Percentiles rank a stretch among this genome's conserved stretches.
Evolutionary conservation across 1,140 invertebrate species (phyloP).

Genomic region (Rhyzopertha dominica): DNA sequence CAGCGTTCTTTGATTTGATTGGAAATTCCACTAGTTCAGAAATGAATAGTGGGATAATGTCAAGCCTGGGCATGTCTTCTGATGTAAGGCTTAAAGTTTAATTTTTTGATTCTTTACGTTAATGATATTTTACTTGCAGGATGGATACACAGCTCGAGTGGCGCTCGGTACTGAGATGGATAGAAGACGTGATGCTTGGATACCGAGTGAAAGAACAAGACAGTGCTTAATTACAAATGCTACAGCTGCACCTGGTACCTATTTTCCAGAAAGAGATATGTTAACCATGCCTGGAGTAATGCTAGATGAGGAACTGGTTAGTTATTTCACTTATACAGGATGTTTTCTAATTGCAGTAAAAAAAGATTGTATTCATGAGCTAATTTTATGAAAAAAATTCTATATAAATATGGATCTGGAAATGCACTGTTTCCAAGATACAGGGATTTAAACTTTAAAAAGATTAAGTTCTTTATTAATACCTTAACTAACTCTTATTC

Average conservation of each 20-base stretch:
- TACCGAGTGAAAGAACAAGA: conserved; percentile 62
- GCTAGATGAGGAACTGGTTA: conserved; percentile 66
- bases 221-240: conserved; percentile 58
- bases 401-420: no score
- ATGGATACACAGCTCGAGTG: conserved; percentile 45
- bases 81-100: conserved; percentile 29
- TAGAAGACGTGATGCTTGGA: conserved; percentile 69
- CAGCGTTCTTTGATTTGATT: conserved; percentile 43
- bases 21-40: conserved; percentile 25
- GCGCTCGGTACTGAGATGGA: conserved; percentile 53
- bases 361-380: no score
- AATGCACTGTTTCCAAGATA: no score
- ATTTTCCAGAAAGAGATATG: conserved; percentile 60
- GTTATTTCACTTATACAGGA: no score
- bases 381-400: no score
- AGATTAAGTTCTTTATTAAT: no score
- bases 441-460: no score
- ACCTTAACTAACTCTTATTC: no score
- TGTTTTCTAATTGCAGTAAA: no score
- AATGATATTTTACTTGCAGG: conserved; percentile 20
- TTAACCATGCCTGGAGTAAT: conserved; percentile 70
- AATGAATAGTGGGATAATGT: conserved; percentile 29
- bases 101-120: conserved; percentile 16
- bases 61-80: conserved; percentile 31
- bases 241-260: conserved; percentile 60